Evolutionary conservation across 2,797 vertebrate genomes (phyloP), one percentile per base, ranked within the genome.

Genomic region (Coregonus suidteri): DNA sequence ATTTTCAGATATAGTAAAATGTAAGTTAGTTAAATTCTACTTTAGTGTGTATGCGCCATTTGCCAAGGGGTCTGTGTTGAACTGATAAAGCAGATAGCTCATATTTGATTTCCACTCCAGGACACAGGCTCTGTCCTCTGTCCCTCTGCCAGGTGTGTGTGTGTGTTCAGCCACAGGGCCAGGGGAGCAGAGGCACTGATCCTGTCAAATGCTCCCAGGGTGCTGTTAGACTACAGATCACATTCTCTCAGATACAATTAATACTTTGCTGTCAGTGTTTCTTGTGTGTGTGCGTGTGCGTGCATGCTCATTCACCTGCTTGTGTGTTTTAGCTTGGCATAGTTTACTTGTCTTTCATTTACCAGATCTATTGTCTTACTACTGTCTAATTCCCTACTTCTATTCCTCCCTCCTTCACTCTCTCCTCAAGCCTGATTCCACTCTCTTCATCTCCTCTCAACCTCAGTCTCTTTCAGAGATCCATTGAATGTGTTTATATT

Each of bases 51-150:
- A 15, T 64, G 74, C 11, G 25, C 20, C 6, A 1, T 15, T 16
- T 31, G 53, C 52, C 14, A 13, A 9, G 25, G 3, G 15, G 52
- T 35, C 53, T 56, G 71, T 14, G 52, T 51, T 13, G 64, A 53
- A 34, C 62, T 74, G 68, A 75, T 76, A 53, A 66, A 73, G 74
- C 73, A 79, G 80, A 89, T 82, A 83, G 83, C 86, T 92, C 83
- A 83, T 88, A 88, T 84, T 80, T 91, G 89, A 94, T 93, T 85
- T 89, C 82, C 65, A 79, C 87, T 90, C 91, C 93, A 93, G 93
- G 93, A 88, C 92, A 89, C 47, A 4, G 73, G 84, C 80, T 74
- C 75, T 30, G 53, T 59, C 37, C 5, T 87, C 87, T 81, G 82
- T 54, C 52, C 18, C 16, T 16, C 15, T 9, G 9, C 64, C 75